Conservation (phyloP, 2,888 invertebrate genomes). For the Pecten maximus region DNA sequence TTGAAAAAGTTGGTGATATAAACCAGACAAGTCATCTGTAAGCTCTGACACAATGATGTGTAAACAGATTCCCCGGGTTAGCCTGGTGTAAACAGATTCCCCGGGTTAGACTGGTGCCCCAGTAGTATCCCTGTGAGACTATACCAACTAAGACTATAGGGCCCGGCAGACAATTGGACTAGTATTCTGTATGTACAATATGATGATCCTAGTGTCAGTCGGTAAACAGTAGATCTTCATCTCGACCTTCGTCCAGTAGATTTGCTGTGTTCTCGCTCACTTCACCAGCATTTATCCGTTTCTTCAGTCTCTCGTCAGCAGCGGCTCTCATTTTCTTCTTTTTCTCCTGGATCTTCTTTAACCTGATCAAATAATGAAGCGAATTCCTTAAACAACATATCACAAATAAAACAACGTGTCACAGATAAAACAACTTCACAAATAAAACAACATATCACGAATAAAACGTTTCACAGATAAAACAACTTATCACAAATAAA, state of each 20-base stretch:
- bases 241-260: conserved; percentile 90
- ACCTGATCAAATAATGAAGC: conserved; percentile 81
- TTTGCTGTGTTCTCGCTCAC: conserved; percentile 85
- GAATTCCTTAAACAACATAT: no score
- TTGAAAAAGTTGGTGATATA: no score
- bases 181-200: conserved; percentile 2
- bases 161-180: conserved; percentile 25
- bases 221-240: conserved; percentile 93
- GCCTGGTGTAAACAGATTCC: no score
- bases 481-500: no score
- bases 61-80: no score
- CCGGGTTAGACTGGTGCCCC: no score
- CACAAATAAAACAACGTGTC: no score
- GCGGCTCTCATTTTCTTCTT: conserved; percentile 92
- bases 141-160: neutral
- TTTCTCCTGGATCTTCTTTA: conserved; percentile 93
- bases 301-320: conserved; percentile 85
- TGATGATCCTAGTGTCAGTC: conserved; percentile 51
- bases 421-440: no score
- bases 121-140: neutral
- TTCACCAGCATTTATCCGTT: conserved; percentile 84
- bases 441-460: no score
- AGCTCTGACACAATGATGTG: no score
- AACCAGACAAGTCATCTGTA: no score
- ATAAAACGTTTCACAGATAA: no score